Conservation (phyloP, 2,113 vertebrate species). For the Nesoenas mayeri region DNA sequence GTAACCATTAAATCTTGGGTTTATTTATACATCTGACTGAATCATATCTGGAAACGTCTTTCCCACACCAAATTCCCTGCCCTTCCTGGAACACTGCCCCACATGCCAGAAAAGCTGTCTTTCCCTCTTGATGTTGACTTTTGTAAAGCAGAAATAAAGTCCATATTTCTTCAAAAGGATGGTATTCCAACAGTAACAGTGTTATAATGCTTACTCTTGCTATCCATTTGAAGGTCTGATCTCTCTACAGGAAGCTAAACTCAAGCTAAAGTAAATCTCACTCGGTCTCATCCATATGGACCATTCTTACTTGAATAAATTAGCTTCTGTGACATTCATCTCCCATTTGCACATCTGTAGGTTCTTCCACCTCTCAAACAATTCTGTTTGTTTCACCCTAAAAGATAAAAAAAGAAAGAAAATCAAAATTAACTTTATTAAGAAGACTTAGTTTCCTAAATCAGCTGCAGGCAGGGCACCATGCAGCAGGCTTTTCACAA, state of each 20-base stretch:
- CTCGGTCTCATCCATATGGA: not conserved
- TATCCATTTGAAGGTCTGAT: not conserved
- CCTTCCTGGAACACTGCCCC: not conserved
- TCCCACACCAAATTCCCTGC: not conserved
- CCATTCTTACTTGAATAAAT: conserved; percentile 88
- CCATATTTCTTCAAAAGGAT: not conserved
- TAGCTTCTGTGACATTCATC: conserved; percentile 88
- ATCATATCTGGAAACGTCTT: not conserved
- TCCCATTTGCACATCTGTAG: conserved; percentile 95
- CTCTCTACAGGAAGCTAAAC: not conserved
- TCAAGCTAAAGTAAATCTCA: not conserved
- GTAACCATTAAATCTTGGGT: not conserved
- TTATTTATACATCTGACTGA: not conserved
- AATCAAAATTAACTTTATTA: not conserved
- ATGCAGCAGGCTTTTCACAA: not conserved
- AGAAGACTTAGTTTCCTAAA: not conserved
- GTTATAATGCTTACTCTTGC: not conserved
- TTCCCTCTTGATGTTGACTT: not conserved
- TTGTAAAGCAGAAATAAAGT: not conserved
- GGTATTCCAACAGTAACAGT: not conserved
- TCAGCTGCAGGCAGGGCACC: not conserved
- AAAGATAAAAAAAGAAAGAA: not conserved
- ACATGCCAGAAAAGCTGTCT: not conserved
- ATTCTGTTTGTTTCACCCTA: conserved; percentile 95
- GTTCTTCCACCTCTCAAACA: conserved; percentile 95